Evolutionary conservation across 2,113 vertebrate species (phyloP), one percentile per base, ranked within the genome.

Genomic region (Pyrgilauda ruficollis): DNA sequence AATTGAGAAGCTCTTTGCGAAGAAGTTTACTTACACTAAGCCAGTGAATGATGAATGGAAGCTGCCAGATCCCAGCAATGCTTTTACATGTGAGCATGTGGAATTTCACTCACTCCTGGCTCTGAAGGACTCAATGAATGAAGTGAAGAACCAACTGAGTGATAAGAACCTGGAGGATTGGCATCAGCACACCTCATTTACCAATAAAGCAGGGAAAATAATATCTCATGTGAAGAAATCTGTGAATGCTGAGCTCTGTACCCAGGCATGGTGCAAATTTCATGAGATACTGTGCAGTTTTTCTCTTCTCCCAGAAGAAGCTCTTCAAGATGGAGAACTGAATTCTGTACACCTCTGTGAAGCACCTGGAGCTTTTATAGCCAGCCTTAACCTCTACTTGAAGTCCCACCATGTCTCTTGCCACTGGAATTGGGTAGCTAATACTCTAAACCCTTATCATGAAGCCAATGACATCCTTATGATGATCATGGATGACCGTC

Each of bases 201-300:
- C 99, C 79, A 99, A 99, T 87, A 98, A 98, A 81, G 99, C 99
- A 0, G 99, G 99, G 12, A 99, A 98, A 72, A 98, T 99, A 61
- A 99, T 99, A 12, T 72, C 97, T 11, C 96, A 98, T 0, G 97
- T 99, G 18, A 98, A 98, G n/a, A 98, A 97, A 35, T 96, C 93
- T 5, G 90, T 98, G 85, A 99, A 99, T 7, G 99, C 99, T 1
- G 99, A 99, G 94, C 98, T 99, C 52, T 99, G 99, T 90, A 99
- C 99, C 31, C 99, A 99, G 92, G 99, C 98, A 0, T 99, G 99
- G 99, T 99, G 99, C 93, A 99, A 99, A 90, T 99, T 99, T 92
- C 98, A 98, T 18, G 99, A 99, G 97, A 99, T 99, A 77, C 83
- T 99, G 56, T 98, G 98, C 44, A 98, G 94, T 31, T 99, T 99